Evolutionary conservation across 2,888 invertebrate species (phyloP), one percentile per base, ranked within the genome.

Genomic region (Tipula lateralis): DNA sequence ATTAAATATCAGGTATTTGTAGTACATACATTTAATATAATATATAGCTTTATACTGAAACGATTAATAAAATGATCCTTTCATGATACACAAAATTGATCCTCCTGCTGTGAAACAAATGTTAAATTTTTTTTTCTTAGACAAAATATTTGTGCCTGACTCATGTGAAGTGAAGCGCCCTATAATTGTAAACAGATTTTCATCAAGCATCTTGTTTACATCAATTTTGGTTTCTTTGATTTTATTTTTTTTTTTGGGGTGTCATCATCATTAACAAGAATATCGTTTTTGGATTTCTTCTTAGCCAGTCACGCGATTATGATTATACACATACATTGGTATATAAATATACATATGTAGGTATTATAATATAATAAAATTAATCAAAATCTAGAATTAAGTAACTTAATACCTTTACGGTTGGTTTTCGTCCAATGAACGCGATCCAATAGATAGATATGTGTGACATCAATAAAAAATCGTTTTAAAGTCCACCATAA

Each of bases 161-260:
- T 24, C 66, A 24, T 24, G n/a, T n/a, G n/a, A n/a, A n/a, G n/a
- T n/a, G 66, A 66, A 66, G 66, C 66, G 66, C 66, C 66, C 66
- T 24, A 66, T 66, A 66, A 66, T 66, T 66, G 66, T 66, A 9
- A 66, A 66, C 12, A 66, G 66, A 66, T 66, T 66, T 66, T 66
- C 66, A 66, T 66, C 66, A 66, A 66, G 66, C 66, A 66, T 66
- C 66, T 24, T 66, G 66, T 66, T 66, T 66, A 66, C 66, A 66
- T 66, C 66, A 66, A 44, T 3, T 44, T 7, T n/a, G n/a, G n/a
- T 66, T 24, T 66, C 24, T 50, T 66, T 9, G 39, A 39, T 39
- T 39, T 66, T 9, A 2, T 66, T 24, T 19, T 66, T 12, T 66
- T 66, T 66, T 66, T 66, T 66, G 1, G 66, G 66, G 66, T 66